phyloP scores from a whole-genome alignment of 2,888 invertebrate genomes.

The Lasioglossum leucozonium region DNA sequence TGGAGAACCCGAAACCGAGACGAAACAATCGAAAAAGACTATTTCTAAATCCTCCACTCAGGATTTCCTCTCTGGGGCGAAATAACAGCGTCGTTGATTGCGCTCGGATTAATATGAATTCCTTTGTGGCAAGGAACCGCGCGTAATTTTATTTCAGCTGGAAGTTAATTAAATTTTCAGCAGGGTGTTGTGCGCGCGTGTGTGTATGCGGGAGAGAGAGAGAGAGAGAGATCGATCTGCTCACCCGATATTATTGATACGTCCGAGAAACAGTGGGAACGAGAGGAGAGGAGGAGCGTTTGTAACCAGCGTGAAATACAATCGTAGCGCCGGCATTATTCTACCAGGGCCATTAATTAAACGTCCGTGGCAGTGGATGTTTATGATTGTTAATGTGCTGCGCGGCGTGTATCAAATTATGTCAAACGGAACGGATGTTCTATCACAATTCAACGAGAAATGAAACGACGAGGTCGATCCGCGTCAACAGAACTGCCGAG shows the following conservation, averaged over 20 bases:
- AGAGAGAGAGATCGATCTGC: neutral
- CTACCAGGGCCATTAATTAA: conserved; percentile 45
- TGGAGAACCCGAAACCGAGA: no score
- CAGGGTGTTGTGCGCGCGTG: neutral
- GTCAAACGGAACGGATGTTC: conserved; percentile 45
- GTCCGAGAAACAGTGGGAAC: neutral
- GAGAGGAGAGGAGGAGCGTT: neutral
- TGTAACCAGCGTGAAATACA: conserved; percentile 12
- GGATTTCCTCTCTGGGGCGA: neutral
- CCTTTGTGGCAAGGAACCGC: neutral
- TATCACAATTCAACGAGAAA: conserved; percentile 44
- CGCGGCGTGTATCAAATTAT: conserved; percentile 53
- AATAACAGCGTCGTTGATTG: neutral
- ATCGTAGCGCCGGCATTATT: conserved; percentile 29
- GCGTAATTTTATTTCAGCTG: neutral
- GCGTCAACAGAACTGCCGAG: conserved; percentile 18
- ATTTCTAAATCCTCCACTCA: neutral
- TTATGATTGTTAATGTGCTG: conserved; percentile 52
- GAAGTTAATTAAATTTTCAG: neutral
- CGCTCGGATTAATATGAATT: neutral
- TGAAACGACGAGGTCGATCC: conserved; percentile 33
- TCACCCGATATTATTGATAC: conserved; percentile 9
- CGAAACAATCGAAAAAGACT: neutral
- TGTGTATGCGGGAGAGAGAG: neutral
- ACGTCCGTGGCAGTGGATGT: conserved; percentile 42